Percentiles rank a stretch among this genome's conserved stretches.
Evolutionary conservation across 2,888 invertebrate species (phyloP).

Genomic region (Pteria penguin): DNA sequence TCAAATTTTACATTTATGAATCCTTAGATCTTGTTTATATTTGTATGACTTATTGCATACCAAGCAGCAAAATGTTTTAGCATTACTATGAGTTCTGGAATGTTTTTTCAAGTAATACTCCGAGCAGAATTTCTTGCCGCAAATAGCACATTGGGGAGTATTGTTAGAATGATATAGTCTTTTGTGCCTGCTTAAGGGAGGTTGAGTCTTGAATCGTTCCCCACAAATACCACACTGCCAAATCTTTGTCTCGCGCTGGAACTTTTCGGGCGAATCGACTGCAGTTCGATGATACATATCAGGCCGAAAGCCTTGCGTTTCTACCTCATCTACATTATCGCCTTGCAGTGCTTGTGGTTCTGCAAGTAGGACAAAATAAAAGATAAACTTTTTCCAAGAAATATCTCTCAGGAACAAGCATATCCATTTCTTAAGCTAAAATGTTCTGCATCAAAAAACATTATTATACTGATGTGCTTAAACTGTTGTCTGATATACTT

Average conservation of each 20-base stretch:
- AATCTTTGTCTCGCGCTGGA: neutral
- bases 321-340: too few relatives aligned
- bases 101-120: constrained; percentile 9
- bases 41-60: constrained; percentile 24
- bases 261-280: too few relatives aligned
- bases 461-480: too few relatives aligned
- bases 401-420: too few relatives aligned
- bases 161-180: neutral
- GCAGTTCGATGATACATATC: too few relatives aligned
- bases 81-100: constrained; percentile 16
- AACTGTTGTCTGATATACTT: too few relatives aligned
- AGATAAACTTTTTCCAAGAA: too few relatives aligned
- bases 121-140: constrained; percentile 18
- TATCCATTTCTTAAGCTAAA: too few relatives aligned
- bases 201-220: neutral
- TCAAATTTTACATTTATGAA: constrained; percentile 13
- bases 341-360: too few relatives aligned
- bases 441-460: too few relatives aligned
- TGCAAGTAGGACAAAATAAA: too few relatives aligned
- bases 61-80: constrained; percentile 17
- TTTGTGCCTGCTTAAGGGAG: neutral
- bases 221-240: neutral
- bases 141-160: constrained; percentile 14
- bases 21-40: constrained; percentile 25
- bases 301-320: too few relatives aligned